Evolutionary conservation across 53 echinoderm and acorn worm genomes (phyloP), one percentile per base, ranked within the genome.

Genomic region (Apostichopus leukothele): DNA sequence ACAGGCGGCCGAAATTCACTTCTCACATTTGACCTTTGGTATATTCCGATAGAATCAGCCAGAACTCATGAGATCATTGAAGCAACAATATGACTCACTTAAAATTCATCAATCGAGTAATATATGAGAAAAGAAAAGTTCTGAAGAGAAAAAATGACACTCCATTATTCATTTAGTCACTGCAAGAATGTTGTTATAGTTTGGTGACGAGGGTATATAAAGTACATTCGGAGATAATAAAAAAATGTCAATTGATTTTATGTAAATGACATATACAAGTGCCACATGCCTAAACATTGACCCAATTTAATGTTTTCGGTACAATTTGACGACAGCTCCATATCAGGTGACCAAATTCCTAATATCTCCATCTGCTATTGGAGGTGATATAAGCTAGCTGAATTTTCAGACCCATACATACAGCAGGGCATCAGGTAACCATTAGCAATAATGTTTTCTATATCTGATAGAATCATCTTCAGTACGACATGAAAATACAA

Each of bases 181-280:
- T 63, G 6, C 0, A 16, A 16, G 12, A 11, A 7, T 7, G 63
- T 11, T 63, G 63, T 0, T 13, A 13, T 16, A 63, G 63, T 63
- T 63, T 63, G 11, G 63, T 11, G 63, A 63, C 3, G 1, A 11
- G 10, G 63, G 63, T 63, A 63, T 63, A 63, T 63, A 63, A 13
- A 13, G 63, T 7, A 16, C 63, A 63, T 16, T 63, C 4, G 16
- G 11, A 16, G 63, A 13, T 63, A 11, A 7, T 5, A 79, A 52
- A 51, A 79, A 79, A 52, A 52, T 79, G 79, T 50, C 79, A 51
- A 53, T 79, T 51, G 51, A 53, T 79, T 77, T 79, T 79, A 79
- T 79, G 79, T 79, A 79, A 79, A 79, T 79, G 9, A 79, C 11
- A 63, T 63, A 39, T 39, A 9, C 63, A 16, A 63, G 63, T 63